Evolutionary conservation across 2,888 invertebrate genomes (phyloP), one percentile per base, ranked within the genome.

Genomic region (Lithosia quadra): DNA sequence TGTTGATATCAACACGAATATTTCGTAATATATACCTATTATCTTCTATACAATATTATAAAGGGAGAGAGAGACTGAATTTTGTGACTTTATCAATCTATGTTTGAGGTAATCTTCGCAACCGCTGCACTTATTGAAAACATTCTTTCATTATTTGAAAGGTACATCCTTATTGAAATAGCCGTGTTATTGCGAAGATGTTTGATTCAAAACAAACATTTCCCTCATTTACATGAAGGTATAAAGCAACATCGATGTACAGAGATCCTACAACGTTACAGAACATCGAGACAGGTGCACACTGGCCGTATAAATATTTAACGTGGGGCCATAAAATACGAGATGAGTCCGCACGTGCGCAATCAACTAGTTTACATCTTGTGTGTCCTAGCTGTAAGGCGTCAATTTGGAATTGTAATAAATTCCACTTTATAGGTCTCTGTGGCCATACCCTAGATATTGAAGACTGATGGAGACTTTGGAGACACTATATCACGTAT

Each of bases 241-340:
- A 34, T 55, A 34, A 55, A 63, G 49, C 43, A 73, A 75, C 75
- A 70, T 68, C 69, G 55, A 60, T 33, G 64, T 63, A 69, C 66
- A 74, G 75, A 69, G 68, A 73, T 63, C 69, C 60, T 71, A 61
- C 71, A 56, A 59, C 43, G 61, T 70, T 18, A 65, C 34, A 65
- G 62, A 53, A 57, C 61, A 71, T 71, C 56, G 63, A 58, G 73
- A 65, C 72, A 67, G 72, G 71, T 75, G 77, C 73, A 80, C 72
- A 81, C 77, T 39, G 63, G 39, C 69, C 69, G 68, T 76, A 78
- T 84, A 83, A 86, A 86, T 86, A 84, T 86, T 86, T 85, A 80
- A 83, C 73, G 72, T 69, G 62, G 67, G 67, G 70, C 65, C 73
- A 76, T 85, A 81, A 85, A 86, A 74, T 77, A 73, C 75, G 71